A percentile compares a stretch with the other conserved stretches of the same genome.
Conservation (phyloP, 2,797 vertebrate genomes). For the Falco naumanni region DNA sequence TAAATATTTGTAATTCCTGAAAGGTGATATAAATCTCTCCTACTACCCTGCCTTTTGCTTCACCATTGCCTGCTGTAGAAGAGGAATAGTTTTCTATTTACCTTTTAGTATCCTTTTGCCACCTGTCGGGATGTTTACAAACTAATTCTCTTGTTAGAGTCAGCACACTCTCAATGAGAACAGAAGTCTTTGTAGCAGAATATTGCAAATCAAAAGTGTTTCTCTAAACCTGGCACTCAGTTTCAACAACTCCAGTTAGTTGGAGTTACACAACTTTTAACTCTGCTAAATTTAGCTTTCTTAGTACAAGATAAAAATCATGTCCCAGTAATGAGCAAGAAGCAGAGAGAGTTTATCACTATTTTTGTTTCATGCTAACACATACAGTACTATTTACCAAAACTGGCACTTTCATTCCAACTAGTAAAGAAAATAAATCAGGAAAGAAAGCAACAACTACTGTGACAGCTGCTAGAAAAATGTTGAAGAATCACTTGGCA, state of each 20-base stretch:
- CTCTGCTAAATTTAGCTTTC: background rate
- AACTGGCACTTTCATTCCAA: background rate
- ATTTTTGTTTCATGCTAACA: background rate
- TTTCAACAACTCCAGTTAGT: background rate
- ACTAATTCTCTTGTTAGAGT: background rate
- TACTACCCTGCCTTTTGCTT: background rate
- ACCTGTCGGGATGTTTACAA: background rate
- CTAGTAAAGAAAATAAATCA: background rate
- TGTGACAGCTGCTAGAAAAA: background rate
- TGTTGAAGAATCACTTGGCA: background rate
- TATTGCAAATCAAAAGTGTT: background rate
- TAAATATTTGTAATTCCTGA: background rate
- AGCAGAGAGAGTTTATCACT: fast-evolving
- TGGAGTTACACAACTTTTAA: background rate
- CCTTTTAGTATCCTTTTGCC: background rate
- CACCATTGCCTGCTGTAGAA: background rate
- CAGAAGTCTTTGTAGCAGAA: background rate
- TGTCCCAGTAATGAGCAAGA: background rate
- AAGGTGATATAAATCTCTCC: background rate
- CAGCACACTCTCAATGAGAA: background rate
- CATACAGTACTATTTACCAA: background rate
- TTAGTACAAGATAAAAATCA: background rate
- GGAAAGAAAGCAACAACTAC: background rate
- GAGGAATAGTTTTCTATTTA: background rate
- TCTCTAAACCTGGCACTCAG: background rate